Percentiles rank a stretch among this genome's conserved stretches.
phyloP scores from a whole-genome alignment of 2,888 invertebrate species.

The Pyrochroa serraticornis region DNA sequence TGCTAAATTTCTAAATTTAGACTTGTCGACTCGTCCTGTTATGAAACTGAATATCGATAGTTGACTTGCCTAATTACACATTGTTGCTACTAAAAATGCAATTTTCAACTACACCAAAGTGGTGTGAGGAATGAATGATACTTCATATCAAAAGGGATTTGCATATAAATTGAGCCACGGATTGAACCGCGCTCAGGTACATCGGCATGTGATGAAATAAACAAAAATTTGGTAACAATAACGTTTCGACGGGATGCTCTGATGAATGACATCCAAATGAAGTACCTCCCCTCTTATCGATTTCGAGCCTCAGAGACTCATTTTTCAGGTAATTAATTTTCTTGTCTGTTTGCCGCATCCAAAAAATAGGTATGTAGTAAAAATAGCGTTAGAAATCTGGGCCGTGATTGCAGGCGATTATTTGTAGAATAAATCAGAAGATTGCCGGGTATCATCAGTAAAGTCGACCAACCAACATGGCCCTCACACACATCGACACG shows the following conservation, averaged over 20 bases:
- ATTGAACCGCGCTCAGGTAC: not conserved
- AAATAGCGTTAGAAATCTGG: constrained; percentile 9
- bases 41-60: too few relatives aligned
- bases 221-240: constrained; percentile 6
- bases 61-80: too few relatives aligned
- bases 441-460: not conserved
- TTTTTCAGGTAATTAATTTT: constrained; percentile 11
- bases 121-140: not conserved
- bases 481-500: too few relatives aligned
- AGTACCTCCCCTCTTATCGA: constrained; percentile 3
- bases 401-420: constrained; percentile 7
- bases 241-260: constrained; percentile 13
- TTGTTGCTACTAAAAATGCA: too few relatives aligned
- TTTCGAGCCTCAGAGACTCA: constrained; percentile 6
- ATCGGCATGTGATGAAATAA: too few relatives aligned
- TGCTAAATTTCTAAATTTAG: too few relatives aligned
- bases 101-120: too few relatives aligned
- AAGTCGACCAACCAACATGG: not conserved
- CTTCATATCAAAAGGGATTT: constrained; percentile 7
- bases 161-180: constrained; percentile 19
- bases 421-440: constrained; percentile 17
- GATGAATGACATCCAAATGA: constrained; percentile 3
- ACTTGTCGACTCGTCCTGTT: too few relatives aligned
- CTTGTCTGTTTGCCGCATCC: constrained; percentile 6
- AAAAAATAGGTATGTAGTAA: constrained; percentile 7